Percentiles rank a stretch among this genome's conserved stretches.
These are phyloP conservation scores for Cyrtorhinus lividipennis DNA, from an alignment of 1,140 invertebrate genomes.

Conservation along the genomic window DNA sequence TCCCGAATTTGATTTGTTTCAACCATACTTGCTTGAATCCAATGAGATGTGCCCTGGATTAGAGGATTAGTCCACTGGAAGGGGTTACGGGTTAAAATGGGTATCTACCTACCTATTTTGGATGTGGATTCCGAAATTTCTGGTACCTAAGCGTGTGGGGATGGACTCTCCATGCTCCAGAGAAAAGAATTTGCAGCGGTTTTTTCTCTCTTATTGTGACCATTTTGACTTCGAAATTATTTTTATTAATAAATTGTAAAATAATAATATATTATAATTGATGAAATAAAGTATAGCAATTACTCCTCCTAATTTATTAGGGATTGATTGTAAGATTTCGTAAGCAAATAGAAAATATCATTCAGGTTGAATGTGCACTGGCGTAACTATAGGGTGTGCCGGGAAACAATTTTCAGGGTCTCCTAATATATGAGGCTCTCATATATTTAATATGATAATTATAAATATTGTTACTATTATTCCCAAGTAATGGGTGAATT, in stretches of 20 bases:
- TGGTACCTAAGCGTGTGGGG: no score
- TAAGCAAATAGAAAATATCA: slow-evolving; percentile 65
- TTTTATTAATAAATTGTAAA: slow-evolving; percentile 36
- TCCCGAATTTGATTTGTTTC: no score
- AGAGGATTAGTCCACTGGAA: no score
- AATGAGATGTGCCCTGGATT: no score
- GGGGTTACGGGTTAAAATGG: no score
- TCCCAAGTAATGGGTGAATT: slow-evolving; percentile 41
- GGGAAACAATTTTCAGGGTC: slow-evolving; percentile 53
- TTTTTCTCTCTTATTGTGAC: no score
- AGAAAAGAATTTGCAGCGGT: no score
- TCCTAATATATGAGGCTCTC: slow-evolving; percentile 40
- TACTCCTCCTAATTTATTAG: slow-evolving; percentile 57
- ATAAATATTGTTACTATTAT: slow-evolving; percentile 33
- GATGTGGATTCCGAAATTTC: no score
- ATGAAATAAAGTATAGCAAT: slow-evolving; percentile 44
- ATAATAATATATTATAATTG: slow-evolving; percentile 45
- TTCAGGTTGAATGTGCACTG: slow-evolving; percentile 56
- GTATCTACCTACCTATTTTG: no score
- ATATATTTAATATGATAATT: slow-evolving; percentile 29
- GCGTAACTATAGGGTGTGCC: slow-evolving; percentile 52
- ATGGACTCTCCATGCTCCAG: no score
- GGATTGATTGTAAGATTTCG: slow-evolving; percentile 54
- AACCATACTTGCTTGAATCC: no score
- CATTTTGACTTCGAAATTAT: slow-evolving; percentile 36